Evolutionary conservation across 2,888 invertebrate genomes (phyloP).

Genomic region (Nomada flava): DNA sequence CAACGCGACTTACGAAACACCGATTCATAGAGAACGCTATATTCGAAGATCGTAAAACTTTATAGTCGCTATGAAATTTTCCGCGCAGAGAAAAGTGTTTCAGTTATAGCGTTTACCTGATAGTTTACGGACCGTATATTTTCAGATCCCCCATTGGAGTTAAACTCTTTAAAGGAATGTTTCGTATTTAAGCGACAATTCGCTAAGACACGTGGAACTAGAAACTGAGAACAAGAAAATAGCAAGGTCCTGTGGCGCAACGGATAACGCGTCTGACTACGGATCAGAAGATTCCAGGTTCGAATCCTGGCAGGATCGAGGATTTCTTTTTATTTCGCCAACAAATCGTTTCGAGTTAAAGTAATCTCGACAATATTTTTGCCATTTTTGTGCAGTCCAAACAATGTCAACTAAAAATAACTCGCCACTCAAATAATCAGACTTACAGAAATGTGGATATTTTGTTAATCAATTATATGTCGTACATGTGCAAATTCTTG

Average conservation of each 20-base stretch:
- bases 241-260: constrained; percentile 87
- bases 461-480: too few species aligned
- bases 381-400: too few species aligned
- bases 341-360: too few species aligned
- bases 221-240: too few species aligned
- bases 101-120: constrained; percentile 30
- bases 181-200: constrained; percentile 1
- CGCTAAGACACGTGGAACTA: background rate
- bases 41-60: constrained; percentile 33
- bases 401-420: too few species aligned
- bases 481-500: too few species aligned
- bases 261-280: constrained; percentile 90
- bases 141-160: background rate
- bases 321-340: too few species aligned
- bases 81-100: constrained; percentile 18
- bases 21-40: background rate
- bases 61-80: constrained; percentile 29
- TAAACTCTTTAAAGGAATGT: background rate
- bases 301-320: constrained; percentile 88
- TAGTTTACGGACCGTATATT: constrained; percentile 39
- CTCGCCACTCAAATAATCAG: too few species aligned
- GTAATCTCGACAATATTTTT: too few species aligned
- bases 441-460: too few species aligned
- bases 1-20: background rate
- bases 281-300: constrained; percentile 89